Evolutionary conservation across 2,113 vertebrate species (phyloP).

Genomic region (Campylomormyrus tamandua): DNA sequence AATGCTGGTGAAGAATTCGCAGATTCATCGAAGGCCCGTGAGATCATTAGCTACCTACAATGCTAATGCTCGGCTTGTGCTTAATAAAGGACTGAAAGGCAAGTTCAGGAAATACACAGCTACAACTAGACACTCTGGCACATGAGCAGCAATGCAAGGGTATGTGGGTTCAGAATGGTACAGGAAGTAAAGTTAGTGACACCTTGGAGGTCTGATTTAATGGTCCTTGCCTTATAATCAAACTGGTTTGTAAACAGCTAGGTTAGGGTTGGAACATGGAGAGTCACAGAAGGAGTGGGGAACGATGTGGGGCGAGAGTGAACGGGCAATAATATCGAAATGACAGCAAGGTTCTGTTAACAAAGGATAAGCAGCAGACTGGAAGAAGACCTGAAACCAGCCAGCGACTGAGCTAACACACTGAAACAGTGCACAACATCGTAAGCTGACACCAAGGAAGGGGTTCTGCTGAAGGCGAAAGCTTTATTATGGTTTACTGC

Average conservation of each 20-base stretch:
- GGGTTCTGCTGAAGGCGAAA: slow-evolving; percentile 59
- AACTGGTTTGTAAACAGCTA: background rate
- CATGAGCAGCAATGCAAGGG: background rate
- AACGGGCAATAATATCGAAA: slow-evolving; percentile 27
- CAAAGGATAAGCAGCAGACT: slow-evolving; percentile 54
- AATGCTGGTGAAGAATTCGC: background rate
- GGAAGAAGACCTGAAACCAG: slow-evolving; percentile 58
- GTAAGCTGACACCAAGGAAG: slow-evolving; percentile 62
- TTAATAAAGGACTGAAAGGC: background rate
- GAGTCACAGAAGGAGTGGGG: background rate
- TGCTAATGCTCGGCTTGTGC: background rate
- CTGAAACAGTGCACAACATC: slow-evolving; percentile 62
- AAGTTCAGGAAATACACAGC: background rate
- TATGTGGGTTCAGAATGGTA: background rate
- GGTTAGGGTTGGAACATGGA: background rate
- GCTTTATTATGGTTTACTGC: slow-evolving; percentile 52
- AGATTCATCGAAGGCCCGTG: background rate
- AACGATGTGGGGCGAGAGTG: background rate
- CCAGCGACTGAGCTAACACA: slow-evolving; percentile 60
- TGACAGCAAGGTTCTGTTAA: slow-evolving; percentile 49
- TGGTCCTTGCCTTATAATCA: background rate
- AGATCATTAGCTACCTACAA: background rate
- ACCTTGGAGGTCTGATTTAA: background rate
- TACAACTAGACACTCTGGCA: background rate
- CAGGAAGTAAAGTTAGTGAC: background rate